Evolutionary conservation across 2,888 invertebrate species (phyloP).

Genomic region (Sycophila texana): DNA sequence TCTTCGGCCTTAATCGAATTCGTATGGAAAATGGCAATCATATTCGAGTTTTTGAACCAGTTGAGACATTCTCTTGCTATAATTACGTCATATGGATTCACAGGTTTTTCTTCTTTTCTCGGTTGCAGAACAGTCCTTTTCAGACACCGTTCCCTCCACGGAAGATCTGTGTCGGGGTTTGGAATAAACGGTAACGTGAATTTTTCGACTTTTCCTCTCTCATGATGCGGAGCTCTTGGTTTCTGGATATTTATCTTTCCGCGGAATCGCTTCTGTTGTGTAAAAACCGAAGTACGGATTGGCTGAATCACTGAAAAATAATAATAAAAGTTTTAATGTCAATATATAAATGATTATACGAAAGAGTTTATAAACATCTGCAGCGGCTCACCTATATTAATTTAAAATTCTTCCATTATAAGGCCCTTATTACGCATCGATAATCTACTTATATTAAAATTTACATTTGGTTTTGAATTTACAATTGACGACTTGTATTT

Average conservation of each 20-base stretch:
- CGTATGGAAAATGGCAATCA: slow-evolving; percentile 84
- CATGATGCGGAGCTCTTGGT: slow-evolving; percentile 84
- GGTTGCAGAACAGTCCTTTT: slow-evolving; percentile 65
- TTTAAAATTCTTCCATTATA: slow-evolving; percentile 36
- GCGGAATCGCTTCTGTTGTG: slow-evolving; percentile 81
- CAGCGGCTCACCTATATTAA: slow-evolving; percentile 49
- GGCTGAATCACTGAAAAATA: slow-evolving; percentile 67
- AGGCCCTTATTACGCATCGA: slow-evolving; percentile 50
- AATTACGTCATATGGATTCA: slow-evolving; percentile 84
- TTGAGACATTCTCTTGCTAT: slow-evolving; percentile 84
- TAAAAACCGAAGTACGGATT: slow-evolving; percentile 65
- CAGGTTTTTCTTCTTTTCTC: slow-evolving; percentile 49
- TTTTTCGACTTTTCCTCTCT: slow-evolving; percentile 81
- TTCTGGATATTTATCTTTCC: slow-evolving; percentile 88
- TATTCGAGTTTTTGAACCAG: slow-evolving; percentile 83
- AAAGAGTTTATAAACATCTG: background rate
- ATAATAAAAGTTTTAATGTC: background rate
- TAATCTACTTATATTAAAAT: slow-evolving; percentile 56
- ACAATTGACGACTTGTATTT: slow-evolving; percentile 52
- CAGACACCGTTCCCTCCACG: slow-evolving; percentile 76
- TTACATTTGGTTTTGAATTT: slow-evolving; percentile 57
- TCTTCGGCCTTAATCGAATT: slow-evolving; percentile 84
- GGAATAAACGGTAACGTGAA: slow-evolving; percentile 82
- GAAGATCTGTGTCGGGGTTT: slow-evolving; percentile 71
- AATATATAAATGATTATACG: background rate